Evolutionary conservation across 2,888 invertebrate genomes (phyloP), one percentile per base, ranked within the genome.

Genomic region (Drosophila lutescens): DNA sequence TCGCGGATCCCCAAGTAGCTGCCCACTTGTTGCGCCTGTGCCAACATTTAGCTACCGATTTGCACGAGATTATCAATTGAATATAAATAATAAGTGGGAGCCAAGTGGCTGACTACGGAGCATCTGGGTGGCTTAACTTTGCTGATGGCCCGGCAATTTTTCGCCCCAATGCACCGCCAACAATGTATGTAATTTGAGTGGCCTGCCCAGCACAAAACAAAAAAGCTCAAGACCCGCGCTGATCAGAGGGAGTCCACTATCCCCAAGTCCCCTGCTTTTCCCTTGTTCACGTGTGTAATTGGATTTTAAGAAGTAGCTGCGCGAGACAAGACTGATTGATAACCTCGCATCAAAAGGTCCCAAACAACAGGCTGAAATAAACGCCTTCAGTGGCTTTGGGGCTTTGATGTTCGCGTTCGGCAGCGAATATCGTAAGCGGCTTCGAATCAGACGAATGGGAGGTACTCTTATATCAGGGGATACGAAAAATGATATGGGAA

Each of bases 1-100:
- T 63, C 46, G 20, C 32, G 12, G 44, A 56, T 46, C 32, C 41
- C 17, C 17, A 10, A 41, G 58, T 55, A 38, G 38, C 70, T 83
- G 85, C 85, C 81, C 87, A 82, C 81, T 87, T 85, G 82, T 74
- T 85, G 87, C 69, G 77, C 56, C 82, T 85, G 75, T 79, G 85
- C 66, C 80, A 86, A 83, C 78, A 88, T 78, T 83, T 86, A 80
- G 83, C 88, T 83, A 80, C 83, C 83, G 83, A 88, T 84, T 88
- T 78, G 83, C 83, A 71, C 74, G 56, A 86, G 83, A 84, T 84
- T 88, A 84, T 84, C 83, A 84, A 84, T 84, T 80, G 83, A 78
- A 86, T 88, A 86, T 86, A 80, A 83, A 82, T 83, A 83, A 88
- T 82, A 88, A 82, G 82, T 74, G 75, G 68, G 70, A 70, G 65